Conservation (phyloP, 2,113 vertebrate genomes). For the Tricholaema leucomelas region DNA sequence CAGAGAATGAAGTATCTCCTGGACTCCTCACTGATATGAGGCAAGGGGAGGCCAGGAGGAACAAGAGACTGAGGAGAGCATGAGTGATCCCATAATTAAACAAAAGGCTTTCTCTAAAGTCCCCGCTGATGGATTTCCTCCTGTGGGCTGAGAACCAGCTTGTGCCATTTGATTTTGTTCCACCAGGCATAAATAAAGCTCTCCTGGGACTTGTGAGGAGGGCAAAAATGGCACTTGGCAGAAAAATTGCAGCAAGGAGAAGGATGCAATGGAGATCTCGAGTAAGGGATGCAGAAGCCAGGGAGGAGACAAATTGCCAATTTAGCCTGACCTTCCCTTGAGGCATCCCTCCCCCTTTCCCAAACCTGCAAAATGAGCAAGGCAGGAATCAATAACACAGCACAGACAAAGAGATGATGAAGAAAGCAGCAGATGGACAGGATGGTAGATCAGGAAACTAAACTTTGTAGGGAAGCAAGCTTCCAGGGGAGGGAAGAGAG, state of each 20-base stretch:
- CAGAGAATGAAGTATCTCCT: neutral
- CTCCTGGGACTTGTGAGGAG: neutral
- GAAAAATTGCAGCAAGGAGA: conserved; percentile 4
- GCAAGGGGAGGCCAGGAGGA: neutral
- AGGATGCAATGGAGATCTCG: conserved; percentile 5
- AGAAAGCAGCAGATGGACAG: neutral
- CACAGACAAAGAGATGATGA: neutral
- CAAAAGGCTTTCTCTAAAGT: conserved; percentile 23
- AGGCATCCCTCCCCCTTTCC: neutral
- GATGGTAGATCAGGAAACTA: neutral
- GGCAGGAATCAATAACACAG: conserved; percentile 27
- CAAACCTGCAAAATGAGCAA: neutral
- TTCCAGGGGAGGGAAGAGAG: neutral
- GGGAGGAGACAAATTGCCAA: neutral
- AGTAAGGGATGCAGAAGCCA: neutral
- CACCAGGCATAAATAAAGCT: conserved; percentile 39
- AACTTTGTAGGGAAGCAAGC: neutral
- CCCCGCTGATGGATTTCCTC: conserved; percentile 19
- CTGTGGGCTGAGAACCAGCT: conserved; percentile 15
- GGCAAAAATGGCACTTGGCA: conserved; percentile 8
- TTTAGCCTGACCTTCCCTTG: conserved; percentile 17
- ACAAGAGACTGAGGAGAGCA: neutral
- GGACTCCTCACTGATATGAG: neutral
- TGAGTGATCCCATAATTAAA: conserved; percentile 46
- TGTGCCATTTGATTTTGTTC: neutral